Base-by-base conservation (phyloP, 1,140 invertebrate genomes). In the Akabosia matsudoensis region DNA sequence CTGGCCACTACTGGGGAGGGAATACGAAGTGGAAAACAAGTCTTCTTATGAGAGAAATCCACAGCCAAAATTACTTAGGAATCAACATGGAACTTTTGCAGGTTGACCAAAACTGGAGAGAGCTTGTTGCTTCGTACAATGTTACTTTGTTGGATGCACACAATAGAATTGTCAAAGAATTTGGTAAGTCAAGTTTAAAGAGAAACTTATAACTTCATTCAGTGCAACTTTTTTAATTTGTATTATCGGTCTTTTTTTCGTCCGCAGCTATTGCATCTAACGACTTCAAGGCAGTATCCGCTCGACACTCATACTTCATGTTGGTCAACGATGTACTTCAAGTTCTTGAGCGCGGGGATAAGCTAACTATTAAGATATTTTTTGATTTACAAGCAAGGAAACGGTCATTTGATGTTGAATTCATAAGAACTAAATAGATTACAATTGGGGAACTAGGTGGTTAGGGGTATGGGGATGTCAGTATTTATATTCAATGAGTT, bases 231-330 rank as follows among this genome's bases (percentile, higher is more conserved):
- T 22, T 30, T 18, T 33, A 70, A 33, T 70, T 70, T 33, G 10
- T 64, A 14, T 33, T 30, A 26, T 70, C 22, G 33, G 30, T 7
- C 34, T 64, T 52, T 13, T 73, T 45, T 33, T 26, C 28, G 22
- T 52, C 56, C 28, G 30, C 26, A 77, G 76, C 76, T 16, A 77
- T 77, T 45, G 71, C 76, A 22, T 74, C 76, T 16, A 77, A 77
- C 56, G 76, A 77, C 54, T 77, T 77, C 56, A 77, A 73, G 14
- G 54, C 71, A 51, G 76, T 77, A 4, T 77, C 76, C 22, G 76
- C 76, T 7, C 52, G 76, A 0, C 76, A 77, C 72, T 77, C 76
- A 28, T 77, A 77, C 72, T 77, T 77, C 34, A 77, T 77, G 76
- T 24, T 77, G 56, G 54, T 77, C 1, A 67, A 74, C 22, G 76